Percentiles rank a stretch among this genome's conserved stretches.
Evolutionary conservation across 1,140 invertebrate species (phyloP).

Genomic region (Tetramorium parvispinum): DNA sequence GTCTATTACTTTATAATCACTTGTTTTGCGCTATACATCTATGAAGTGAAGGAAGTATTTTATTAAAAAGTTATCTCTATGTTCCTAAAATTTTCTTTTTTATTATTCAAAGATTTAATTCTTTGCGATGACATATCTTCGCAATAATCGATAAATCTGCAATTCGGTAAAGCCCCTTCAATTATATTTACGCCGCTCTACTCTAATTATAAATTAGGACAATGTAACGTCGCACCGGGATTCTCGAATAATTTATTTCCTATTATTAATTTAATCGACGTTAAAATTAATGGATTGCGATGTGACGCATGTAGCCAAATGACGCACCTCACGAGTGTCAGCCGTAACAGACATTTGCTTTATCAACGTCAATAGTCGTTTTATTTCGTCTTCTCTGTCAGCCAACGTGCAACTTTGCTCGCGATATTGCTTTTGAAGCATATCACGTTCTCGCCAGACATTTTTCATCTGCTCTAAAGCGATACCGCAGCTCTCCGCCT

Average conservation of each 20-base stretch:
- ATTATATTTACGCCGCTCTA: not conserved
- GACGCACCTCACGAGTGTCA: constrained; percentile 57
- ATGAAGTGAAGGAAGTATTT: not conserved
- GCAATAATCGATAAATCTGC: not conserved
- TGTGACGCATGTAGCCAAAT: constrained; percentile 26
- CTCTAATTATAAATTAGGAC: not conserved
- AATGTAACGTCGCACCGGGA: not conserved
- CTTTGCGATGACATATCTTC: not conserved
- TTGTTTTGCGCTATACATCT: not conserved
- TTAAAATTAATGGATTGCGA: constrained; percentile 1
- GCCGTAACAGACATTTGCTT: constrained; percentile 50
- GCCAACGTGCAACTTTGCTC: constrained; percentile 62
- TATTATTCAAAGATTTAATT: not conserved
- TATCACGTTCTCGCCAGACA: constrained; percentile 56
- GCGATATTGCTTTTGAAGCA: constrained; percentile 64
- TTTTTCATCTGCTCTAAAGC: constrained; percentile 64
- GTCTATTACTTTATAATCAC: not conserved
- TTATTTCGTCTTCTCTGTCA: constrained; percentile 71
- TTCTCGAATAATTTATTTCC: constrained; percentile 8
- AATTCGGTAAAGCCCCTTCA: not conserved
- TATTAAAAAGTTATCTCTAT: constrained; percentile 17
- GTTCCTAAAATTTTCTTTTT: not conserved
- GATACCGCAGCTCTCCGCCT: constrained; percentile 57
- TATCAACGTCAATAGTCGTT: constrained; percentile 60
- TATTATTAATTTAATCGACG: constrained; percentile 24